Evolutionary conservation across 1,140 invertebrate genomes (phyloP).

Genomic region (Pogonomyrmex californicus): DNA sequence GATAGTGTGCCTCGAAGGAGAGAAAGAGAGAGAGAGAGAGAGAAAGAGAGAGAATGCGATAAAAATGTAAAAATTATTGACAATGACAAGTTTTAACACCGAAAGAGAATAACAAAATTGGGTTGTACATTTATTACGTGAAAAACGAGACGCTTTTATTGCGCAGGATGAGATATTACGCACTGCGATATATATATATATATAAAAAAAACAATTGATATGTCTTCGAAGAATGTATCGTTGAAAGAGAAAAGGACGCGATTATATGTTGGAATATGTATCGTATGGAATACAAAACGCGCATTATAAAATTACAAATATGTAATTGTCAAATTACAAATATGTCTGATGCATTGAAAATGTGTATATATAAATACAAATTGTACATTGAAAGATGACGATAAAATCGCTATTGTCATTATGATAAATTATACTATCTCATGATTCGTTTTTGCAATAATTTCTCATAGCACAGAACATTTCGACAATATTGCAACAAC

Average conservation of each 20-base stretch:
- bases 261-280: slow-evolving; percentile 17
- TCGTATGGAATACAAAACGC: not conserved
- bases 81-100: slow-evolving; percentile 9
- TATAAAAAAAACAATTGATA: slow-evolving; percentile 4
- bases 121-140: slow-evolving; percentile 9
- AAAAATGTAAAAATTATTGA: not conserved
- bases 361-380: slow-evolving; percentile 4
- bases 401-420: not conserved
- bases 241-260: slow-evolving; percentile 11
- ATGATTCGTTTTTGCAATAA: not conserved
- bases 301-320: slow-evolving; percentile 22
- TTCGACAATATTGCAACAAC: too few relatives aligned
- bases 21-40: not conserved
- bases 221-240: not conserved
- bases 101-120: not conserved
- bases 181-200: not conserved
- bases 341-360: not conserved
- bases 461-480: too few relatives aligned
- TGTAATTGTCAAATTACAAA: not conserved
- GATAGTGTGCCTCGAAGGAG: slow-evolving; percentile 25
- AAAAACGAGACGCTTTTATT: slow-evolving; percentile 6
- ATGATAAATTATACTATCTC: not conserved
- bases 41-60: not conserved
- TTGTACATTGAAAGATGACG: not conserved
- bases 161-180: not conserved